Base-by-base conservation (phyloP, 2,888 invertebrate genomes). In the Cepaea hortensis region DNA sequence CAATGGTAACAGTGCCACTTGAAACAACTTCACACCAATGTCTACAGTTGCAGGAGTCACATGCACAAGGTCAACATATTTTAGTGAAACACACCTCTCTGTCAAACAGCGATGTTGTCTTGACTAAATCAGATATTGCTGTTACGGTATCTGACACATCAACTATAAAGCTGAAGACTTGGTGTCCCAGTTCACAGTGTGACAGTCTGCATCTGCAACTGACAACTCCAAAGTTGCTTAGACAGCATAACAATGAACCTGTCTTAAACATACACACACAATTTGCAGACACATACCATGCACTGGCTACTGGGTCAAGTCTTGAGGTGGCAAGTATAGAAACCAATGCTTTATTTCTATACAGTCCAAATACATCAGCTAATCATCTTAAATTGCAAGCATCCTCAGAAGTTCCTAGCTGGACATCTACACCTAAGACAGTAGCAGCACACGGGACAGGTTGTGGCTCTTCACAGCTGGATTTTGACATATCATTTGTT, bases 361-460 rank as follows among this genome's bases (percentile, higher is more conserved):
- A 70, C 9, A 61, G 55, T 13, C 55, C 81, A 9, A 68, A 48
- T 68, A 48, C 50, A n/a, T 7, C n/a, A 35, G 6, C 72, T 50
- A 72, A n/a, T 72, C 70, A 65, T 20, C 13, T 18, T 6, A 23
- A 20, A 3, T 72, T 72, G n/a, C 50, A 48, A 20, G 46, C 13
- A 6, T 80, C 81, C 46, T 48, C 15, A 48, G 55, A 48, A 48
- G n/a, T 35, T 46, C 35, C 55, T 73, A 73, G 55, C 5, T 83
- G 61, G 9, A 73, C 83, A 15, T 83, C 83, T 9, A 83, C 83
- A 75, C 83, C 83, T n/a, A 83, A 83, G 75, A 62, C 73, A 13
- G 48, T 23, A 18, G 18, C 48, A 48, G 18, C n/a, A 46, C 7
- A 18, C 55, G 48, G 55, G 48, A 48, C 35, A 18, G 62, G 65